Evolutionary conservation across 2,113 vertebrate species (phyloP).

Genomic region (Microtus ochrogaster): DNA sequence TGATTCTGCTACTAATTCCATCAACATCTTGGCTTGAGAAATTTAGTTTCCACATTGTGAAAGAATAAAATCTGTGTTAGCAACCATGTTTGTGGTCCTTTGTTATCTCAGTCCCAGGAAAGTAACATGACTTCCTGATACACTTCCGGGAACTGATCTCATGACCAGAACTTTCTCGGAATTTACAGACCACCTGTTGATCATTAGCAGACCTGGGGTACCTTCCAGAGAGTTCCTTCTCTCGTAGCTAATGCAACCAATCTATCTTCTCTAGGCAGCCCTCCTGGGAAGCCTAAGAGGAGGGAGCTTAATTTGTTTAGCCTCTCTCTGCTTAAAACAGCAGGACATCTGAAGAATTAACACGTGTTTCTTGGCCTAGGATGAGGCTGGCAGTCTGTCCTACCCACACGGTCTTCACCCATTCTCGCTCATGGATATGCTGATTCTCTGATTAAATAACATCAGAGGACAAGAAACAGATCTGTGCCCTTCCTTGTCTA

Average conservation of each 20-base stretch:
- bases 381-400: not conserved
- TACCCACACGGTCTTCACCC: not conserved
- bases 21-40: not conserved
- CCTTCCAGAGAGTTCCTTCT: not conserved
- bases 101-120: not conserved
- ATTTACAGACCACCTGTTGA: not conserved
- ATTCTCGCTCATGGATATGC: not conserved
- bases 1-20: not conserved
- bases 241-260: not conserved
- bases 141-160: not conserved
- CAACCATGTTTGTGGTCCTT: not conserved
- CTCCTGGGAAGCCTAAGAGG: not conserved
- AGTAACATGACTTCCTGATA: not conserved
- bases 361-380: not conserved
- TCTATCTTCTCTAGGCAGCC: not conserved
- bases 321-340: not conserved
- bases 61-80: not conserved
- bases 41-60: not conserved
- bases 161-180: not conserved
- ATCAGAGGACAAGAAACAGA: conserved; percentile 45
- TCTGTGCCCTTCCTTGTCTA: not conserved
- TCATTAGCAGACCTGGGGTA: not conserved
- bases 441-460: conserved; percentile 38
- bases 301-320: not conserved
- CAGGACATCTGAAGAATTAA: not conserved